Conservation (phyloP, 2,113 vertebrate genomes). For the Gopherus flavomarginatus region DNA sequence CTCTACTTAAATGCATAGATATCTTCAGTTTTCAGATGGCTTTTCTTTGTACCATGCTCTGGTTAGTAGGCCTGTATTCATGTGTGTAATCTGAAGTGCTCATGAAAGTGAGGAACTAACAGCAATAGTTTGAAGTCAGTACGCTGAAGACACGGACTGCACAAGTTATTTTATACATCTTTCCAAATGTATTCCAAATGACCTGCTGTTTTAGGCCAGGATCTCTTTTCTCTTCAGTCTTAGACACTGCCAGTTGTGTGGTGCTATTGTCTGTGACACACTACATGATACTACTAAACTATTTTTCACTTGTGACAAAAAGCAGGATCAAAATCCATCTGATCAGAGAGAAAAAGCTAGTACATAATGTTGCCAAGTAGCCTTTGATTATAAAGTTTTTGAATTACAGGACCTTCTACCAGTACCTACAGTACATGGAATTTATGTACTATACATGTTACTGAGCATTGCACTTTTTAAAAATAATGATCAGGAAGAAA, state of each 20-base stretch:
- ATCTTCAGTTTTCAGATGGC: not conserved
- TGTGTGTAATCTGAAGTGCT: not conserved
- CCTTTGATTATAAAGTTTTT: not conserved
- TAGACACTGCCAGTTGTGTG: not conserved
- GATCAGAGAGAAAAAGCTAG: not conserved
- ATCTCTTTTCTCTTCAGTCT: not conserved
- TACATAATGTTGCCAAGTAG: not conserved
- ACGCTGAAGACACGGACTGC: not conserved
- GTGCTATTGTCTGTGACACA: not conserved
- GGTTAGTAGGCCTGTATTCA: not conserved
- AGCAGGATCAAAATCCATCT: not conserved
- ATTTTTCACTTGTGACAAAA: not conserved
- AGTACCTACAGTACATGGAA: not conserved
- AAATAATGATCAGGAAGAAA: not conserved
- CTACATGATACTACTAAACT: not conserved
- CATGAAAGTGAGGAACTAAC: not conserved
- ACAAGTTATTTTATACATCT: not conserved
- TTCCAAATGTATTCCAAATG: not conserved
- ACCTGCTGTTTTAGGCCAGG: not conserved
- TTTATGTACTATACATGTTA: not conserved
- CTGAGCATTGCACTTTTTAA: conserved; percentile 4
- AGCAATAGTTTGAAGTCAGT: not conserved
- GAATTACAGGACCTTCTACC: not conserved
- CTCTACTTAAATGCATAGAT: not conserved
- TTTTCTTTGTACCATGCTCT: not conserved